Percentiles rank a stretch among this genome's conserved stretches.
Conservation (phyloP, 2,797 vertebrate species). For the Erethizon dorsatum region DNA sequence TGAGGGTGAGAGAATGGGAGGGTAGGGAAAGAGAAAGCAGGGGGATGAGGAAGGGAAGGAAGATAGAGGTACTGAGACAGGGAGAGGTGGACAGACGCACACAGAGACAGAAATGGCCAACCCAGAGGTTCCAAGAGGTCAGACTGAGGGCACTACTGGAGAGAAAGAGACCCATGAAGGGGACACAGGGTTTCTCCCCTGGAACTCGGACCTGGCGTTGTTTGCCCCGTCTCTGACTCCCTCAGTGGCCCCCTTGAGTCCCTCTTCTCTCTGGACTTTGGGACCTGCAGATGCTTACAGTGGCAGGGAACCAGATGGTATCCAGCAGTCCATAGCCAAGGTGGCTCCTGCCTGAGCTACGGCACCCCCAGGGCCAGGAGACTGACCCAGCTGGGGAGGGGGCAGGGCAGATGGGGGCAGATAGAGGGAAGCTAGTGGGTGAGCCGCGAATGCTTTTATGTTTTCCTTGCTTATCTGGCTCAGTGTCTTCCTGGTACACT, state of each 20-base stretch:
- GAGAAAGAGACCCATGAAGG: fast-evolving
- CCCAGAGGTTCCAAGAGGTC: background rate
- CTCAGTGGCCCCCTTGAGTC: background rate
- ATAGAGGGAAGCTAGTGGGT: background rate
- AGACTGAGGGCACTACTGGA: background rate
- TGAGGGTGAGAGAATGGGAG: background rate
- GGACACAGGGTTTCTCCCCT: background rate
- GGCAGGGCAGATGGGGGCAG: background rate
- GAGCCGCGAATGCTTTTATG: background rate
- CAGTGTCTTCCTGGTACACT: background rate
- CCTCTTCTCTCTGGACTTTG: background rate
- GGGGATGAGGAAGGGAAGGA: no score
- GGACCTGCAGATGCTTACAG: background rate
- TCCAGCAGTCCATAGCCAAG: background rate
- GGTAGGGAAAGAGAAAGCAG: no score
- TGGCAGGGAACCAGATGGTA: background rate
- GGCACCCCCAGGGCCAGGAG: background rate
- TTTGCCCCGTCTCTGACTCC: background rate
- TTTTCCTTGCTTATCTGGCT: background rate
- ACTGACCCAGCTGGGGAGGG: background rate
- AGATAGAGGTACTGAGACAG: background rate
- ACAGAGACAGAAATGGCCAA: background rate
- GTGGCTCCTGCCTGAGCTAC: background rate
- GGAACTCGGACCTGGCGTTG: background rate
- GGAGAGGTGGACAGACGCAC: background rate